Conservation (phyloP, 2,797 vertebrate species). For the Macropodus opercularis region DNA sequence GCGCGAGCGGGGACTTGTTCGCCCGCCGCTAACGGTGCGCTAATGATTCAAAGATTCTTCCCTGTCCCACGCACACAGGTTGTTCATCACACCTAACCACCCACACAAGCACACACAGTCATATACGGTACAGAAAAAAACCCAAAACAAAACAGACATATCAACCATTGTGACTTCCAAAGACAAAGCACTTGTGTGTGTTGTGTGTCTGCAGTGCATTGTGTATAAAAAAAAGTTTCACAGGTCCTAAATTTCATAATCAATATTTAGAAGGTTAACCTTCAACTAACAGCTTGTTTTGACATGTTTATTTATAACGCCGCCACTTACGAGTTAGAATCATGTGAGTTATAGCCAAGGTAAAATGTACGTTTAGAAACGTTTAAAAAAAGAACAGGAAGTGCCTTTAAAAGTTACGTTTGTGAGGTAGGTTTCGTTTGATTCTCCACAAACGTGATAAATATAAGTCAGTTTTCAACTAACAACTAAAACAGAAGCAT, state of each 20-base stretch:
- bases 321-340: conserved; percentile 18
- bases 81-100: conserved; percentile 30
- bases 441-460: conserved; percentile 21
- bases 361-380: conserved; percentile 34
- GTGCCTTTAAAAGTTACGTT: conserved; percentile 37
- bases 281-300: conserved; percentile 31
- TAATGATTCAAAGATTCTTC: conserved; percentile 74
- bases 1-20: conserved; percentile 59
- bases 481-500: conserved; percentile 25
- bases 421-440: conserved; percentile 39
- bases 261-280: conserved; percentile 46
- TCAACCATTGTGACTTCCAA: conserved; percentile 23
- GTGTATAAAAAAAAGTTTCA: conserved; percentile 24
- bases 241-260: conserved; percentile 42
- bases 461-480: conserved; percentile 30
- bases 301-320: conserved; percentile 46
- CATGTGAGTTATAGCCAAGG: conserved; percentile 37
- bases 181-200: conserved; percentile 37
- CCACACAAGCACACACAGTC: conserved; percentile 17
- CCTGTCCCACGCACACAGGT: conserved; percentile 44
- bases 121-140: conserved; percentile 39
- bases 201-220: conserved; percentile 12
- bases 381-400: conserved; percentile 34
- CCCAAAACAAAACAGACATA: conserved; percentile 36
- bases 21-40: conserved; percentile 73